phyloP scores from a whole-genome alignment of 2,888 invertebrate species.

The Neoscelio sp. region DNA sequence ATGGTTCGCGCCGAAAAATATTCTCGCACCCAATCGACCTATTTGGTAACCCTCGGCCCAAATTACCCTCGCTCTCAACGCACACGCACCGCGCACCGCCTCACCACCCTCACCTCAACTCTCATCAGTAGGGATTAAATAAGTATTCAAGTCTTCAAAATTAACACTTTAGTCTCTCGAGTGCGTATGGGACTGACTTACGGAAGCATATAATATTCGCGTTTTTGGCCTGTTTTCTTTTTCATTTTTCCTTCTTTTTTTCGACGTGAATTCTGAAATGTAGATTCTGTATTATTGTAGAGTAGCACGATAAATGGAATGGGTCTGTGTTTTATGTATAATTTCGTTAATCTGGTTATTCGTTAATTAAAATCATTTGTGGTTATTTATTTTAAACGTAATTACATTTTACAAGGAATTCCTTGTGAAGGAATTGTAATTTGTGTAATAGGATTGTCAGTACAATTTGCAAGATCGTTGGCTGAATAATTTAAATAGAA shows the following conservation, averaged over 20 bases:
- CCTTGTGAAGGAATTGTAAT: no score
- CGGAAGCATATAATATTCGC: slow-evolving; percentile 36
- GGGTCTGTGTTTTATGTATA: no score
- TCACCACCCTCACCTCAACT: slow-evolving; percentile 43
- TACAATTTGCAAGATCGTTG: no score
- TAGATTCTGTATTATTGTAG: slow-evolving; percentile 11
- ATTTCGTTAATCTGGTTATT: background rate
- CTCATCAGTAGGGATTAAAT: slow-evolving; percentile 59
- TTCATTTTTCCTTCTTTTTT: slow-evolving; percentile 1
- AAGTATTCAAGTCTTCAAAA: slow-evolving; percentile 59
- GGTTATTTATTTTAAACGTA: no score
- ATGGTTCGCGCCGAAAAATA: slow-evolving; percentile 45
- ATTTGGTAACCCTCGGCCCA: slow-evolving; percentile 49
- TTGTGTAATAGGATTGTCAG: no score
- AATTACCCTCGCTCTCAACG: slow-evolving; percentile 55
- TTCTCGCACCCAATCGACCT: slow-evolving; percentile 40
- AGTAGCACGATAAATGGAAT: no score
- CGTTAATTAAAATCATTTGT: no score
- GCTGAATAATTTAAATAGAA: no score
- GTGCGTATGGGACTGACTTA: slow-evolving; percentile 28
- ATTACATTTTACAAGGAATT: no score
- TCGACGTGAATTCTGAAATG: slow-evolving; percentile 2
- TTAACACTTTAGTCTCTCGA: slow-evolving; percentile 62
- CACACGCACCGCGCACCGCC: slow-evolving; percentile 38
- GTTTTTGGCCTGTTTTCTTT: slow-evolving; percentile 5